phyloP scores from a whole-genome alignment of 2,797 vertebrate species.

The Scomberomorus guttatus region DNA sequence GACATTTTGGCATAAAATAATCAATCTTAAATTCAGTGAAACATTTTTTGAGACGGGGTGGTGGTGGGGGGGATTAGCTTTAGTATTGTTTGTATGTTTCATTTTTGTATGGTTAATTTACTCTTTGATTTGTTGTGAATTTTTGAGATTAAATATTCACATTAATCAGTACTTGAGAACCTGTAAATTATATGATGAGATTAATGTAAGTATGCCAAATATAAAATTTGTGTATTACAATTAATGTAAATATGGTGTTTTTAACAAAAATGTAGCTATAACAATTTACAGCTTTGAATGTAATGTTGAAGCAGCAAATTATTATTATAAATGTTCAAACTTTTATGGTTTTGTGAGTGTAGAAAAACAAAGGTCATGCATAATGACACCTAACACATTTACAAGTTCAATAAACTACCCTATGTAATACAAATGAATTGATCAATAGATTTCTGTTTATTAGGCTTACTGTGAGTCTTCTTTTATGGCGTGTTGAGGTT shows the following conservation, averaged over 20 bases:
- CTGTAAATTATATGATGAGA: slow-evolving; percentile 95
- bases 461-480: neutral
- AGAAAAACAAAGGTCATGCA: slow-evolving; percentile 81
- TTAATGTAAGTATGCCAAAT: slow-evolving; percentile 99
- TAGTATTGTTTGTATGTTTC: slow-evolving; percentile 83
- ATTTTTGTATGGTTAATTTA: slow-evolving; percentile 77
- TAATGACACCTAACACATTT: slow-evolving; percentile 86
- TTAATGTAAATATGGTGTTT: slow-evolving; percentile 99
- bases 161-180: slow-evolving; percentile 93
- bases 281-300: slow-evolving; percentile 99
- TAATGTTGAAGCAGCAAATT: slow-evolving; percentile 98
- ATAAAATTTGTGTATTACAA: slow-evolving; percentile 96
- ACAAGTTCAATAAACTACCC: slow-evolving; percentile 88
- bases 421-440: slow-evolving; percentile 80
- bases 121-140: slow-evolving; percentile 81
- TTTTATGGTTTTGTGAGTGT: slow-evolving; percentile 96
- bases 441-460: slow-evolving; percentile 44
- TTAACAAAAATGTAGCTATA: slow-evolving; percentile 99
- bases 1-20: slow-evolving; percentile 71
- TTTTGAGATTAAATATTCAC: slow-evolving; percentile 83
- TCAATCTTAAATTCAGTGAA: slow-evolving; percentile 86
- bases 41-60: slow-evolving; percentile 79
- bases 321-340: slow-evolving; percentile 96
- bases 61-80: slow-evolving; percentile 64
- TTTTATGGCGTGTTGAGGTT: neutral